Evolutionary conservation across 2,888 invertebrate species (phyloP), one percentile per base, ranked within the genome.

Genomic region (Camptogramma bilineatum): DNA sequence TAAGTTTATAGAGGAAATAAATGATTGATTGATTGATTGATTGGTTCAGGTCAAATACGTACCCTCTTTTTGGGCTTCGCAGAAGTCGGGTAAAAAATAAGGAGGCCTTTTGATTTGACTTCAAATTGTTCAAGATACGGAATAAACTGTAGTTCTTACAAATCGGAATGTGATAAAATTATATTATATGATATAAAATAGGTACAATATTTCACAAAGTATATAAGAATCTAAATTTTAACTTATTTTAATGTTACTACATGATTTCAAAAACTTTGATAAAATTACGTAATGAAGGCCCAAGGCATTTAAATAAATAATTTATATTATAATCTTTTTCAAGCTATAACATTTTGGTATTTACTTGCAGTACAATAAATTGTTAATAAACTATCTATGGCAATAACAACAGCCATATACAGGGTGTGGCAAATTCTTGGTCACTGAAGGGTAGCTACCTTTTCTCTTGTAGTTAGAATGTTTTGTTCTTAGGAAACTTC

Each of bases 131-230:
- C 18, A 47, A 31, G 18, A 55, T 28, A 28, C 28, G 4, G n/a
- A 28, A 13, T 10, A 2, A 34, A 17, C 76, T 34, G 34, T 39
- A 79, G 80, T 63, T 47, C 18, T 39, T 50, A 56, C 66, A 77
- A 81, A 81, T 81, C 82, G 86, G 86, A 86, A 86, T 86, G 86
- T 86, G 73, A 76, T 75, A 77, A 52, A 59, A 61, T 46, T 59
- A 55, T 52, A 57, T 18, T 8, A 52, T 21, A 68, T 51, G 53
- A 75, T 66, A 75, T 28, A 24, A n/a, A n/a, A n/a, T n/a, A n/a
- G n/a, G n/a, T 28, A 28, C 28, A 28, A 80, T 17, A 77, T 70
- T 62, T 76, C 28, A 5, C 28, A 76, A 71, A 73, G 31, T 72
- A 71, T 70, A 74, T 74, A 73, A 73, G 52, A 74, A 10, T 34